Percentiles rank a stretch among this genome's conserved stretches.
Conservation (phyloP, 2,113 vertebrate species). For the Epinephelus moara region DNA sequence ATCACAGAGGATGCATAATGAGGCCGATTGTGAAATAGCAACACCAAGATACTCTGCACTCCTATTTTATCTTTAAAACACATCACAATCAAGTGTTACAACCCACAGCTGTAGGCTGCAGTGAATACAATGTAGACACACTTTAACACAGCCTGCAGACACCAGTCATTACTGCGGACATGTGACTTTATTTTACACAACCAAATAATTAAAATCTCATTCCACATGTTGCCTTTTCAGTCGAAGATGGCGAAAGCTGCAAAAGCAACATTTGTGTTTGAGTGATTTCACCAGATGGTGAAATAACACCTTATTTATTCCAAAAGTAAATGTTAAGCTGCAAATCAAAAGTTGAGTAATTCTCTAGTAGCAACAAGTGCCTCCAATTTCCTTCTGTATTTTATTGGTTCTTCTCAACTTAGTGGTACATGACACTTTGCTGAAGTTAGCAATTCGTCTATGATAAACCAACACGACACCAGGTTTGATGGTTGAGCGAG, state of each 20-base stretch:
- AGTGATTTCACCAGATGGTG: slow-evolving; percentile 16
- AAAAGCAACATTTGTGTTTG: slow-evolving; percentile 6
- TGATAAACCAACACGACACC: not conserved
- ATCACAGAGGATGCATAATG: not conserved
- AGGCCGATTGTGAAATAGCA: slow-evolving; percentile 1
- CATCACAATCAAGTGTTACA: slow-evolving; percentile 1
- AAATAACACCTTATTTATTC: slow-evolving; percentile 27
- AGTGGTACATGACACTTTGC: not conserved
- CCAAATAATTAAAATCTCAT: slow-evolving; percentile 46
- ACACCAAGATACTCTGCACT: not conserved
- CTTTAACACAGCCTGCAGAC: slow-evolving; percentile 36
- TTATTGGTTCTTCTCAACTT: slow-evolving; percentile 2
- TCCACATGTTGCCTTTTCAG: not conserved
- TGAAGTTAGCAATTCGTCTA: not conserved
- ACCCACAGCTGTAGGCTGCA: not conserved
- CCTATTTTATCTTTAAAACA: slow-evolving; percentile 31
- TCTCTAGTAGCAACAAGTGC: not conserved
- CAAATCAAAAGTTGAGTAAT: slow-evolving; percentile 14
- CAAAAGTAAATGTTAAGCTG: slow-evolving; percentile 1
- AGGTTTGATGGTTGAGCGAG: slow-evolving; percentile 44
- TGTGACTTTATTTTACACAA: slow-evolving; percentile 48
- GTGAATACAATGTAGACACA: slow-evolving; percentile 11
- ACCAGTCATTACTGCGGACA: slow-evolving; percentile 39
- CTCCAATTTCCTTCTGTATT: not conserved
- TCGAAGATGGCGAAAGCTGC: not conserved